Evolutionary conservation across 2,113 vertebrate genomes (phyloP).

Genomic region (Nycticebus coucang): DNA sequence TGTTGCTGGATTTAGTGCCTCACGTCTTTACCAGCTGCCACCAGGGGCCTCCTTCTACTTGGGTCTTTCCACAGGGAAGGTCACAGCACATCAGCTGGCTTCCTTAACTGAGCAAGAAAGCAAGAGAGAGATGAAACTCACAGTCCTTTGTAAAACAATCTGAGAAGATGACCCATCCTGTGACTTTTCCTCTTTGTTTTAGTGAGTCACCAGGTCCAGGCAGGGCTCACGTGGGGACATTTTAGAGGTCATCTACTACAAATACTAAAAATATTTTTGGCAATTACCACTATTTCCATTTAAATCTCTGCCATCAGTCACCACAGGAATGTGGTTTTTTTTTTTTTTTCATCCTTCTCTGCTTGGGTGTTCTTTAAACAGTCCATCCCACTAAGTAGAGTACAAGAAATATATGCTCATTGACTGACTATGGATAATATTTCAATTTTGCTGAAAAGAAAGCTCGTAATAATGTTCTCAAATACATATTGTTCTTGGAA

Average conservation of each 20-base stretch:
- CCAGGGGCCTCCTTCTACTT: neutral
- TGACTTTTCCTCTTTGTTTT: neutral
- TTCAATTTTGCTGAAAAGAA: conserved; percentile 51
- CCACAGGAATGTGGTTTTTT: neutral
- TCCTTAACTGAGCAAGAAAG: neutral
- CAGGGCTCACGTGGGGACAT: neutral
- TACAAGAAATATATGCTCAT: neutral
- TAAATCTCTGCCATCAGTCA: conserved; percentile 1
- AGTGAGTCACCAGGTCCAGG: neutral
- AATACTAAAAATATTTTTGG: neutral
- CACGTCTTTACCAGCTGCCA: neutral
- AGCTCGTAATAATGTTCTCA: neutral
- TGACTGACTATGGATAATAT: neutral
- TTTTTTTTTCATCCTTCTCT: neutral
- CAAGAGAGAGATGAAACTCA: neutral
- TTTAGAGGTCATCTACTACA: neutral
- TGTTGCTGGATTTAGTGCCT: neutral
- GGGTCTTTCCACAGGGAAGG: neutral
- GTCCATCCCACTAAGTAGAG: neutral
- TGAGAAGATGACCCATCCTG: neutral
- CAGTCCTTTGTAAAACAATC: neutral
- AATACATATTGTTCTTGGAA: neutral
- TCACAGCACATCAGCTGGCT: neutral
- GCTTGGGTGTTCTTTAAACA: neutral
- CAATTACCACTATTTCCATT: neutral